Evolutionary conservation across 2,888 invertebrate genomes (phyloP).

Genomic region (Deroplatys truncata): DNA sequence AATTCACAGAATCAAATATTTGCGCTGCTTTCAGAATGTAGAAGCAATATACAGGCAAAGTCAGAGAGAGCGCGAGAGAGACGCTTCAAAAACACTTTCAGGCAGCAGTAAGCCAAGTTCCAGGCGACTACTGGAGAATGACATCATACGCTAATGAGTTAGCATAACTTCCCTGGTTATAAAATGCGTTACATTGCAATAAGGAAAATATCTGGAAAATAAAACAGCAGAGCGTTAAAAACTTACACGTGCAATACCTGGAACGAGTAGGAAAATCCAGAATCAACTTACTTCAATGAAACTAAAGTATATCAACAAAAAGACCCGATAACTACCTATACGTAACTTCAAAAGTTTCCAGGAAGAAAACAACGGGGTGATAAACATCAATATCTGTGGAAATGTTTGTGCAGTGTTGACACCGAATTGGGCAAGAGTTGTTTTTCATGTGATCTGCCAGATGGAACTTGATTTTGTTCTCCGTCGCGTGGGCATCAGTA

Average conservation of each 20-base stretch:
- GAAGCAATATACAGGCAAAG: no score
- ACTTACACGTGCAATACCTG: background rate
- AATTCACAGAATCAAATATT: no score
- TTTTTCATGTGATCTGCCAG: background rate
- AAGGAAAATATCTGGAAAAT: no score
- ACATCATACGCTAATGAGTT: no score
- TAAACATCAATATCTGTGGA: background rate
- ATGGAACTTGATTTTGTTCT: background rate
- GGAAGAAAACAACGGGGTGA: background rate
- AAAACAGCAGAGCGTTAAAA: no score
- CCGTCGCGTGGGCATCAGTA: background rate
- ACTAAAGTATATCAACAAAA: background rate
- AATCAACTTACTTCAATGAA: background rate
- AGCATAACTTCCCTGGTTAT: no score
- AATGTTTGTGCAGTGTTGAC: background rate
- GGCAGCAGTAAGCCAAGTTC: no score
- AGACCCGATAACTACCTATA: background rate
- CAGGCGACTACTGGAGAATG: no score
- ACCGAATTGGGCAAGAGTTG: background rate
- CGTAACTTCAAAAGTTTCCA: background rate
- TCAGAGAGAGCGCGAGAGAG: no score
- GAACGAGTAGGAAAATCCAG: background rate
- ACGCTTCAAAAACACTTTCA: no score
- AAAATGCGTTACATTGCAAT: no score
- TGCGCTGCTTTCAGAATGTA: no score